Base-by-base conservation (phyloP, 2,797 vertebrate species). In the Vireo griseus region DNA sequence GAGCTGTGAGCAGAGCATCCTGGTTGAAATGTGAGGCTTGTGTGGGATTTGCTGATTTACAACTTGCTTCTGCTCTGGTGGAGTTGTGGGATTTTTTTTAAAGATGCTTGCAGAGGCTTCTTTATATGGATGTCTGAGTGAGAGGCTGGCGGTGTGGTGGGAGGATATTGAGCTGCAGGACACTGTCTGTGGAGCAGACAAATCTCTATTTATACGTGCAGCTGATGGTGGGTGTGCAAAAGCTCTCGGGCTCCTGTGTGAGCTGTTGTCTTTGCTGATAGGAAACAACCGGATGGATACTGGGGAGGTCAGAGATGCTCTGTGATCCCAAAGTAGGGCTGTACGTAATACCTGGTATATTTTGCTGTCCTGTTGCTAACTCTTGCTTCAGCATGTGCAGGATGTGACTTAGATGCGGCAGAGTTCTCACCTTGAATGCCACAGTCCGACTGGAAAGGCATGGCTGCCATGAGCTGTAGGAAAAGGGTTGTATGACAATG, bases 401-500 rank as follows among this genome's bases (percentile, higher is more conserved):
- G 31, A 28, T 69, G 82, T 2, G 11, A 76, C 35, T 37, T 7
- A 9, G 28, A 13, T 22, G 74, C 7, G 44, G 42, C 51, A 40
- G 51, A 80, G 37, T 11, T 5, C 26, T 65, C 33, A 3, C 26
- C 19, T 50, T 16, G 18, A 50, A 5, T 5, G 35, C 29, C 35
- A 4, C 0, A 0, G 28, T 68, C 48, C 6, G 26, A 0, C 17
- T 2, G 0, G 54, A 40, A 48, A 39, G 51, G 14, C 54, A 14
- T 0, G 2, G 35, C 58, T 2, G 1, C 2, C 2, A 1, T 9
- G 37, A 52, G 20, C n/a, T 13, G 21, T 35, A 29, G 33, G 37
- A 16, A 17, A 29, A 52, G 37, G 31, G 33, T 19, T 59, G 9
- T 2, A 0, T 1, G 5, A 12, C 0, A 0, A 0, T 55, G 45